These are phyloP conservation scores for Agrypnia vestita DNA, from an alignment of 1,140 invertebrate species.

Conservation along the genomic window DNA sequence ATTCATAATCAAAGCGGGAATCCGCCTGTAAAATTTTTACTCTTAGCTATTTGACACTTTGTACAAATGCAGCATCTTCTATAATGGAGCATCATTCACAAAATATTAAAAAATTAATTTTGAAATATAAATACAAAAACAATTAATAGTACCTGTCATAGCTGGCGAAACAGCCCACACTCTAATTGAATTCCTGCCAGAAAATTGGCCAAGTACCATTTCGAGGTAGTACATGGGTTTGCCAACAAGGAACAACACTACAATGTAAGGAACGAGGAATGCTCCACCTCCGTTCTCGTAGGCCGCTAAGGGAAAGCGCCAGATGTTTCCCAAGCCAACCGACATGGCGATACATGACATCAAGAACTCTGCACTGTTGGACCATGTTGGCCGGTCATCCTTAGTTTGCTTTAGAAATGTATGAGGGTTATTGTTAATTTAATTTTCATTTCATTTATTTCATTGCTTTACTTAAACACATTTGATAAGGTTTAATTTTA, in stretches of 20 bases:
- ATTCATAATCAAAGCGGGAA: too few relatives aligned
- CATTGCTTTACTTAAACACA: too few relatives aligned
- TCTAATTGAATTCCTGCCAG: constrained; percentile 78
- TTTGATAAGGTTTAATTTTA: too few relatives aligned
- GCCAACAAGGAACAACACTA: constrained; percentile 84
- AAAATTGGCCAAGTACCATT: constrained; percentile 82
- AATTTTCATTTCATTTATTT: too few relatives aligned
- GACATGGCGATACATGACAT: constrained; percentile 89
- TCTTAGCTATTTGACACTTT: too few relatives aligned
- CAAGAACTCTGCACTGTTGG: constrained; percentile 84
- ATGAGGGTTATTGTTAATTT: too few relatives aligned
- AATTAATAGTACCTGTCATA: constrained; percentile 71
- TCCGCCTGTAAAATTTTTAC: too few relatives aligned
- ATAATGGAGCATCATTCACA: constrained; percentile 78
- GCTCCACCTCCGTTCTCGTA: constrained; percentile 85
- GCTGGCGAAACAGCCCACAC: constrained; percentile 72
- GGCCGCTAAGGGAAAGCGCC: constrained; percentile 86
- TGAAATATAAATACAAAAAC: constrained; percentile 73
- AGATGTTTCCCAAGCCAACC: constrained; percentile 90
- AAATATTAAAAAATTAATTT: constrained; percentile 81
- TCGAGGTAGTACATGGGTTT: constrained; percentile 91
- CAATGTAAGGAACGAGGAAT: constrained; percentile 85
- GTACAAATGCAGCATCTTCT: too few relatives aligned
- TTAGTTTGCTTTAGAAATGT: neutral
- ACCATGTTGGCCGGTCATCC: constrained; percentile 78